phyloP scores from a whole-genome alignment of 1,140 invertebrate species.

The Calliopsis andreniformis region DNA sequence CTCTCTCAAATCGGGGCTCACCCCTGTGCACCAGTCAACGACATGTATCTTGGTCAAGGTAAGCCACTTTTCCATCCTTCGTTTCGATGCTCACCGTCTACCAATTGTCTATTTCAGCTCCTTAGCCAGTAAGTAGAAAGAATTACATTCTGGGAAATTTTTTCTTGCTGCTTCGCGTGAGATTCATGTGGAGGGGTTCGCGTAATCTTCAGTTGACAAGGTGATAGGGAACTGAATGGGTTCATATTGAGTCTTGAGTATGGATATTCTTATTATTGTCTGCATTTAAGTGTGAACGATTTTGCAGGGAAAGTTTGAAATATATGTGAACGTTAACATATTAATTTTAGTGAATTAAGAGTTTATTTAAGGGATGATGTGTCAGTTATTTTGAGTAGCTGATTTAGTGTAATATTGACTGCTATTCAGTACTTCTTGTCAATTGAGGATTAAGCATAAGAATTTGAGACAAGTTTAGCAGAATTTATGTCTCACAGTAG shows the following conservation, averaged over 20 bases:
- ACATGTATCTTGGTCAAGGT: slow-evolving; percentile 83
- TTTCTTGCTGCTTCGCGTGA: background rate
- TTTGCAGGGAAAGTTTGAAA: too few species aligned
- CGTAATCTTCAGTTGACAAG: background rate
- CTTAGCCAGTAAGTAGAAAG: background rate
- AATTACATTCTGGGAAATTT: background rate
- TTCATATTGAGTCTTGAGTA: too few species aligned
- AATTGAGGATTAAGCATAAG: background rate
- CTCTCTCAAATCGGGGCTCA: slow-evolving; percentile 92
- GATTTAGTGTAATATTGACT: too few species aligned
- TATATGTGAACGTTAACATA: too few species aligned
- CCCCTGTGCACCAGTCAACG: slow-evolving; percentile 79
- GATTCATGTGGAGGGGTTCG: background rate
- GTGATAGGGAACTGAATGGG: background rate
- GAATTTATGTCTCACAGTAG: too few species aligned
- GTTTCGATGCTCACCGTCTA: slow-evolving; percentile 66
- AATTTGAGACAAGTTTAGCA: too few species aligned
- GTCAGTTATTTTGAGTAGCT: too few species aligned
- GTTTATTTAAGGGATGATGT: too few species aligned
- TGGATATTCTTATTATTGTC: too few species aligned
- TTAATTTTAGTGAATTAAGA: too few species aligned
- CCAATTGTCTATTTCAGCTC: slow-evolving; percentile 58
- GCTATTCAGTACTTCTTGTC: background rate
- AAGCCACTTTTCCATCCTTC: slow-evolving; percentile 31
- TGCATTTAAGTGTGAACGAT: too few species aligned